Conservation (phyloP, 2,797 vertebrate species). For the Falco rusticolus region DNA sequence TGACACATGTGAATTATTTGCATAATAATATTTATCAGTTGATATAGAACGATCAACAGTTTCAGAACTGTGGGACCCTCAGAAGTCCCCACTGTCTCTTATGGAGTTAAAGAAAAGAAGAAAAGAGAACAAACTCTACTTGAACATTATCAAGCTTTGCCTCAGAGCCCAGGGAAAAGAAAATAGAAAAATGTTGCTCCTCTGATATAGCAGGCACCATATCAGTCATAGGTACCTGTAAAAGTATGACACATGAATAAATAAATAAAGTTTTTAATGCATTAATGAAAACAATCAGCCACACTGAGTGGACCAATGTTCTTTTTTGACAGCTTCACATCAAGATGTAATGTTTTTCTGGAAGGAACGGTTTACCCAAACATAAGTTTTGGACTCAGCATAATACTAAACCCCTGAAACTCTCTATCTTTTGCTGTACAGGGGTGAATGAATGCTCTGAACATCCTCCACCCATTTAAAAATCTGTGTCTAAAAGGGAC, state of each 20-base stretch:
- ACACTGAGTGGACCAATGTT: neutral
- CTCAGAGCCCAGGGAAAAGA: neutral
- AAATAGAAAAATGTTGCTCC: neutral
- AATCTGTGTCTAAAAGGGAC: neutral
- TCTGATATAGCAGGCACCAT: neutral
- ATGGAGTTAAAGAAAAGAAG: neutral
- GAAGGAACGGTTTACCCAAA: neutral
- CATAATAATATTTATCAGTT: neutral
- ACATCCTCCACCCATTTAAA: neutral
- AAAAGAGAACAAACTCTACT: neutral
- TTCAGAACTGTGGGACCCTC: neutral
- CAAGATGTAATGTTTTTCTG: neutral
- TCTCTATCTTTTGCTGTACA: neutral
- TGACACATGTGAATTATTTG: neutral
- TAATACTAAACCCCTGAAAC: neutral
- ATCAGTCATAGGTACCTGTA: neutral
- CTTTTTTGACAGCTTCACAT: neutral
- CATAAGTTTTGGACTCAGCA: neutral
- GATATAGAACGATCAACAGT: neutral
- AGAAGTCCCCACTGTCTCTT: neutral
- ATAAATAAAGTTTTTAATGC: neutral
- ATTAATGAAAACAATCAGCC: neutral
- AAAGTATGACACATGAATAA: neutral
- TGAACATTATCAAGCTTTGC: neutral
- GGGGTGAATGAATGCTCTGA: neutral